phyloP scores from a whole-genome alignment of 92 coral and sea anemone species.

The Actinostola sp. region DNA sequence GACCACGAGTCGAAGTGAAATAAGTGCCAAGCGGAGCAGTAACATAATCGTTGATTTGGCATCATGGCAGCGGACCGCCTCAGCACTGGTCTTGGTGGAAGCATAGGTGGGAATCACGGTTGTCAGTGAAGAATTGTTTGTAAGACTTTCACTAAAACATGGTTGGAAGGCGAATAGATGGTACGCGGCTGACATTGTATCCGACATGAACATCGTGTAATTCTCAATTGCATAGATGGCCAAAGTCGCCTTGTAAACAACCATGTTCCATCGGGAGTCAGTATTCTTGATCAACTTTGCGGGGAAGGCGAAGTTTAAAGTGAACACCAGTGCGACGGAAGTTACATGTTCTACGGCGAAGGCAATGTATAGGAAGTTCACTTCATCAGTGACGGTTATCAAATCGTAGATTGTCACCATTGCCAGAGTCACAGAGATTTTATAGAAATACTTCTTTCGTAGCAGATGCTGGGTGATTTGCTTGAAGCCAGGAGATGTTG shows the following conservation, averaged over 20 bases:
- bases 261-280: constrained; percentile 8
- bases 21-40: not conserved
- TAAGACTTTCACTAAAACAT: not conserved
- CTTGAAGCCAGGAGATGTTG: constrained; percentile 32
- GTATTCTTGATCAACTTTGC: constrained; percentile 28
- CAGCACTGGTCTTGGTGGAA: no score
- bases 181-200: constrained; percentile 50
- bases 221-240: constrained; percentile 40
- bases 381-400: constrained; percentile 4
- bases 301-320: constrained; percentile 43
- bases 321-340: constrained; percentile 25
- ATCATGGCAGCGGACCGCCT: not conserved
- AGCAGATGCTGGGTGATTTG: constrained; percentile 17
- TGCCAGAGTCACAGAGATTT: constrained; percentile 21
- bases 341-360: constrained; percentile 46
- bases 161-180: constrained; percentile 44
- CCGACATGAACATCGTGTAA: constrained; percentile 31
- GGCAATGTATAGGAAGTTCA: constrained; percentile 1
- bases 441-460: constrained; percentile 48
- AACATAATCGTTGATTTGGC: not conserved
- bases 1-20: not conserved
- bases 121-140: not conserved
- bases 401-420: constrained; percentile 54
- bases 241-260: constrained; percentile 27
- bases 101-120: not conserved